Base-by-base conservation (phyloP, 1,140 invertebrate genomes). In the Dendrolimus punctatus region DNA sequence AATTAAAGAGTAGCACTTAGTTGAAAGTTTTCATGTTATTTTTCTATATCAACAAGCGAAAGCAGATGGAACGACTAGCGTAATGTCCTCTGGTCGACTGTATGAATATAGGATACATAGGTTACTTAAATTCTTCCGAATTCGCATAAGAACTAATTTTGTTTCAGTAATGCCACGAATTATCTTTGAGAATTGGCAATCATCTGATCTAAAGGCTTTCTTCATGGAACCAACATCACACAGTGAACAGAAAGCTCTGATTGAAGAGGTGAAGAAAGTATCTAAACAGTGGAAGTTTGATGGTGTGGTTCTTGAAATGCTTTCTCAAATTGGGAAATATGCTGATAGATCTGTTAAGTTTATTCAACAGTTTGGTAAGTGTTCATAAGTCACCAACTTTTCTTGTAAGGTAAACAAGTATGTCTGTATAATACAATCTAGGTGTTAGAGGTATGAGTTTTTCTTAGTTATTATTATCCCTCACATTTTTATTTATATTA, bases 301-400 rank as follows among this genome's bases (percentile, higher is more conserved):
- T 88, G 97, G 97, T 3, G 90, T 95, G 53, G 94, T 97, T 4
- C 71, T 99, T 41, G 96, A 98, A 88, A 91, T 98, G 46, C 95
- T 96, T 91, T 93, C 93, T 44, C 95, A 96, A 70, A 89, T 97
- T 66, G 89, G 91, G 57, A 90, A 91, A 39, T 90, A 91, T 68
- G 82, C 90, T 73, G 89, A 91, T 54, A 85, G 90, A 41, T 85
- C 93, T 36, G 80, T 92, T 8, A 87, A 89, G 49, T 76, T 93
- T 57, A 85, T 95, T 23, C 90, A 90, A 62, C 73, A 88, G 48
- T 90, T 94, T 77, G 90, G 90, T 91, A 66, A 59, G 72, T 71
- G 6, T 51, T 50, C 43, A 55, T 53, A 51, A 57, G 36, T 46
- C 37, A 45, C 38, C 39, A 49, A 46, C n/a, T 8, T 45, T 45